These are phyloP conservation scores for Trachelus iudaicus DNA, from an alignment of 2,888 invertebrate genomes.

Conservation along the genomic window DNA sequence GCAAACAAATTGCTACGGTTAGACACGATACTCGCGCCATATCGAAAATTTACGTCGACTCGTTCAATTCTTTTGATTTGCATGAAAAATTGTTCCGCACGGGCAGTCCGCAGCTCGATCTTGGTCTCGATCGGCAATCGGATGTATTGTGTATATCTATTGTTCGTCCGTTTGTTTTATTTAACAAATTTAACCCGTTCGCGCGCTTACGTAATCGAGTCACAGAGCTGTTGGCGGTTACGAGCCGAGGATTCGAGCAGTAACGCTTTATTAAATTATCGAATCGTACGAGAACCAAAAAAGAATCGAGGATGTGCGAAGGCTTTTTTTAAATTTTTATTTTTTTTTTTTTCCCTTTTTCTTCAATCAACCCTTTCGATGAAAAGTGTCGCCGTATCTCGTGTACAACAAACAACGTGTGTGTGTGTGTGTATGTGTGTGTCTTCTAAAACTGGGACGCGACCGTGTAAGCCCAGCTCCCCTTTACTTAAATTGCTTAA, in stretches of 20 bases:
- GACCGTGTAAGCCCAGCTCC: conserved; percentile 47
- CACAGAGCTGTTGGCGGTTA: conserved; percentile 31
- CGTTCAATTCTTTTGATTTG: conserved; percentile 25
- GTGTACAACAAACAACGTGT: conserved; percentile 61
- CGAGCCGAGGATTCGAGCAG: background rate
- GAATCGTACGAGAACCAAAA: conserved; percentile 38
- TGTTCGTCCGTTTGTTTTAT: conserved; percentile 10
- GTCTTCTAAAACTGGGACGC: conserved; percentile 47
- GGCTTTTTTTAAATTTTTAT: conserved; percentile 59
- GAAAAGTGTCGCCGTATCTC: conserved; percentile 57
- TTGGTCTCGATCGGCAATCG: conserved; percentile 25
- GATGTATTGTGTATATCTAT: conserved; percentile 12
- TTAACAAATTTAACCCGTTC: conserved; percentile 24
- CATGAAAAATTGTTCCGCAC: conserved; percentile 54
- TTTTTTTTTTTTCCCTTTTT: conserved; percentile 22
- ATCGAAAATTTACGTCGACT: conserved; percentile 18
- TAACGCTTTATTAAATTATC: conserved; percentile 23
- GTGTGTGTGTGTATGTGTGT: conserved; percentile 44
- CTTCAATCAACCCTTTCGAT: conserved; percentile 57
- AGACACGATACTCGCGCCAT: conserved; percentile 24
- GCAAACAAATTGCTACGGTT: conserved; percentile 25
- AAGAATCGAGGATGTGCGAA: conserved; percentile 54
- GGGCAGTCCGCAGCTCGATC: conserved; percentile 42
- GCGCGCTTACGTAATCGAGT: conserved; percentile 28
- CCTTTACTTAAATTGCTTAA: conserved; percentile 53